phyloP scores from a whole-genome alignment of 1,140 invertebrate genomes.

The Drosophila elegans region DNA sequence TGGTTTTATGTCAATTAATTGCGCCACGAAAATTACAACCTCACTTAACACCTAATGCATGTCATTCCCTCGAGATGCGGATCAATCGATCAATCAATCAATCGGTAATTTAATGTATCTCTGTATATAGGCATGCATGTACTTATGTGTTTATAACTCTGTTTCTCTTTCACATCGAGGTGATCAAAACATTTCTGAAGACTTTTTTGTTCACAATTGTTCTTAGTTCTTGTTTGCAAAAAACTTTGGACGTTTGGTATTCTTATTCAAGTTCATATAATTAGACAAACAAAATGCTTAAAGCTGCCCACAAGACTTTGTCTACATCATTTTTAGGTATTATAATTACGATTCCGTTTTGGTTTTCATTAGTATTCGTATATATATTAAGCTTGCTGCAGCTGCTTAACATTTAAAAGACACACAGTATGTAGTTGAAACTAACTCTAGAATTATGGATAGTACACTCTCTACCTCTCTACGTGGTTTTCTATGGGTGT shows the following conservation, averaged over 20 bases:
- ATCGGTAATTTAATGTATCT: constrained; percentile 15
- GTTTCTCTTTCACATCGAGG: constrained; percentile 35
- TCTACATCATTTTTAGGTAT: constrained; percentile 43
- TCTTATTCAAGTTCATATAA: constrained; percentile 61
- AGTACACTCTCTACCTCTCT: constrained; percentile 42
- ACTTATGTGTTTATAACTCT: constrained; percentile 39
- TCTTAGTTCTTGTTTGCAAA: constrained; percentile 71
- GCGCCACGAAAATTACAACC: constrained; percentile 56
- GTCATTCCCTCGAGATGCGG: constrained; percentile 13
- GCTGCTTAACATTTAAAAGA: constrained; percentile 73
- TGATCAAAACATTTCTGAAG: constrained; percentile 63
- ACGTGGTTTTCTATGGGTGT: constrained; percentile 9
- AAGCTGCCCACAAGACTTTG: constrained; percentile 77
- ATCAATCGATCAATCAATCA: constrained; percentile 12
- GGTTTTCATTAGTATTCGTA: constrained; percentile 18
- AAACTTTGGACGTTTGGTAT: constrained; percentile 77
- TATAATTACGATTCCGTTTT: constrained; percentile 29
- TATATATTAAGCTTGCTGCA: constrained; percentile 51
- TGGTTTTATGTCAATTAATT: constrained; percentile 46
- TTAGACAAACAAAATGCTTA: constrained; percentile 72
- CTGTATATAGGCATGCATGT: constrained; percentile 37
- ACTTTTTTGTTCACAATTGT: constrained; percentile 81
- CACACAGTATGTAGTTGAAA: constrained; percentile 73
- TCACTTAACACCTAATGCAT: constrained; percentile 40
- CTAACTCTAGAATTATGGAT: constrained; percentile 48